Percentiles rank a stretch among this genome's conserved stretches.
phyloP scores from a whole-genome alignment of 2,888 invertebrate species.

The Griposia aprilina region DNA sequence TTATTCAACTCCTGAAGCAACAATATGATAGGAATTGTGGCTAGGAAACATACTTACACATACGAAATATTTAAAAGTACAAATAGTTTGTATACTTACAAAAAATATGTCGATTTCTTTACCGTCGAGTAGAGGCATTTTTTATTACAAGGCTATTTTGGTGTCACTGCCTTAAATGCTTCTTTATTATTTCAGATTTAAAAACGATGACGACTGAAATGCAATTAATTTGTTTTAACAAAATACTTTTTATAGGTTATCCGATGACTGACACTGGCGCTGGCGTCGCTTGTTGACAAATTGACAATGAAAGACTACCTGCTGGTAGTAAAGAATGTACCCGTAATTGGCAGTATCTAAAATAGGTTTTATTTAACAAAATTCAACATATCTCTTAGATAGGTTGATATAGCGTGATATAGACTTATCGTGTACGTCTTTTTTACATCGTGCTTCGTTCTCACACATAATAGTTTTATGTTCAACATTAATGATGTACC shows the following conservation, averaged over 20 bases:
- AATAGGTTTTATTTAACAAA: too few species aligned
- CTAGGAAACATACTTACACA: too few species aligned
- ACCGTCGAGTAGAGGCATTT: conserved; percentile 86
- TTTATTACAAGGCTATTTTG: conserved; percentile 30
- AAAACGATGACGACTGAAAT: neutral
- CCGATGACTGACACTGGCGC: conserved; percentile 11
- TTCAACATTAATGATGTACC: too few species aligned
- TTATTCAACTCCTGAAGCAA: neutral
- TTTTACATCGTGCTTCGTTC: too few species aligned
- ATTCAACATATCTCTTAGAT: too few species aligned
- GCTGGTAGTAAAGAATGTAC: too few species aligned
- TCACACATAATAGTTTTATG: too few species aligned
- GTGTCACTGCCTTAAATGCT: neutral
- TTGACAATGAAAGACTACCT: neutral
- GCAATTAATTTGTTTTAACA: neutral
- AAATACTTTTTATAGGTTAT: conserved; percentile 16
- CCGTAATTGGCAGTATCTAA: too few species aligned
- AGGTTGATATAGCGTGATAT: too few species aligned
- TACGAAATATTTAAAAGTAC: neutral
- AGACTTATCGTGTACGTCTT: too few species aligned
- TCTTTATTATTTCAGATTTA: neutral
- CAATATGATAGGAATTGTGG: neutral
- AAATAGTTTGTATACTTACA: conserved; percentile 80
- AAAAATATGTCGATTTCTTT: conserved; percentile 89
- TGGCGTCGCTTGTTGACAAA: neutral